Percentiles rank a stretch among this genome's conserved stretches.
Evolutionary conservation across 2,113 vertebrate genomes (phyloP).

Genomic region (Charina bottae): DNA sequence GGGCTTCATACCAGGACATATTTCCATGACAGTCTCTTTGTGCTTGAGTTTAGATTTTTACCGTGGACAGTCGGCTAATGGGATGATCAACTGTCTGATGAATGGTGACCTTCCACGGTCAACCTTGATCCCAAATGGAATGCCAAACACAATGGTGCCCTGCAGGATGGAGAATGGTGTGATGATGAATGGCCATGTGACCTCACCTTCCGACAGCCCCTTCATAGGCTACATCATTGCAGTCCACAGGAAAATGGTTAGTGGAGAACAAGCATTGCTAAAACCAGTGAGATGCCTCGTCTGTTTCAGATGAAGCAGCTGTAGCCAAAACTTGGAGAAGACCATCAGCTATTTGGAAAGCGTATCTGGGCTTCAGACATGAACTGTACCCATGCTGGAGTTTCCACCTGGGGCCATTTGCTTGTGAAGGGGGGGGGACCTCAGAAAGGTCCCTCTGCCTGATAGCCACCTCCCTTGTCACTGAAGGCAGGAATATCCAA

Average conservation of each 20-base stretch:
- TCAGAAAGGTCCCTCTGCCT: not conserved
- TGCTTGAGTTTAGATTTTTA: constrained; percentile 68
- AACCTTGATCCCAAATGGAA: constrained; percentile 86
- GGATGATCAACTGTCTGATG: constrained; percentile 66
- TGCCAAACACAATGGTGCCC: constrained; percentile 83
- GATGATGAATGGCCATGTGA: constrained; percentile 83
- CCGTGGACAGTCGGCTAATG: constrained; percentile 76
- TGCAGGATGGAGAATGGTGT: constrained; percentile 82
- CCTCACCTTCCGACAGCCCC: constrained; percentile 82
- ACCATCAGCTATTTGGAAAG: not conserved
- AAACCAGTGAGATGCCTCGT: not conserved
- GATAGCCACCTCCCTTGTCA: not conserved
- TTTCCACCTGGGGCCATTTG: not conserved
- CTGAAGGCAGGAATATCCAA: not conserved
- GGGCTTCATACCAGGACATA: not conserved
- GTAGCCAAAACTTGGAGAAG: not conserved
- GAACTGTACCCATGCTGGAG: not conserved
- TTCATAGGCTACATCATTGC: constrained; percentile 97
- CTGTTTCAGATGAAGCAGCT: not conserved
- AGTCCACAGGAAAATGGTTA: constrained; percentile 98
- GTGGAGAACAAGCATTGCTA: constrained; percentile 32
- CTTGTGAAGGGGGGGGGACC: not conserved
- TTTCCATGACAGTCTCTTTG: not conserved
- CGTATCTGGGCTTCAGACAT: not conserved
- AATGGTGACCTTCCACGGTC: constrained; percentile 78